Evolutionary conservation across 2,797 vertebrate species (phyloP).

Genomic region (Phataginus tricuspis): DNA sequence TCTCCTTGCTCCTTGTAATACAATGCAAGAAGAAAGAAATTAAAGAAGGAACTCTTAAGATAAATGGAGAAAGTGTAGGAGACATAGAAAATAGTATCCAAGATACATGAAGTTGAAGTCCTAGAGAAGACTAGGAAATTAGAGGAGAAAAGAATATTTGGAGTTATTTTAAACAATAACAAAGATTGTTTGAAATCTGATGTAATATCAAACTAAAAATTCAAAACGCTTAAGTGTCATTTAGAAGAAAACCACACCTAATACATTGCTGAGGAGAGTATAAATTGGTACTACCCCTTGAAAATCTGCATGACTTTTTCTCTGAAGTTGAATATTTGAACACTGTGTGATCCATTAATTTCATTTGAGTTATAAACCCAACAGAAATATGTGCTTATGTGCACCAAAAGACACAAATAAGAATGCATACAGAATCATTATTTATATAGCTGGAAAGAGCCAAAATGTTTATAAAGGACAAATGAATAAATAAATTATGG

Average conservation of each 20-base stretch:
- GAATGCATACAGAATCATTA: not conserved
- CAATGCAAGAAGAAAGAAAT: not conserved
- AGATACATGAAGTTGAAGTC: not conserved
- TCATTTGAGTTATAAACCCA: not conserved
- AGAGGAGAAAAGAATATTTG: not conserved
- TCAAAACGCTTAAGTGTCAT: not conserved
- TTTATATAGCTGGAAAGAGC: not conserved
- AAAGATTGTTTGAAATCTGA: not conserved
- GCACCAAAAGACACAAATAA: not conserved
- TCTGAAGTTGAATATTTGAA: not conserved
- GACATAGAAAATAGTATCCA: not conserved
- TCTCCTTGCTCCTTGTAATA: not conserved
- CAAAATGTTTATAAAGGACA: not conserved
- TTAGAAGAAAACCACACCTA: not conserved
- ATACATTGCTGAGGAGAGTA: not conserved
- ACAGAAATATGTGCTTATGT: not conserved
- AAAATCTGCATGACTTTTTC: not conserved
- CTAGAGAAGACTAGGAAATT: not conserved
- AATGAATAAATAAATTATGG: not conserved
- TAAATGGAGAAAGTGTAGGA: not conserved
- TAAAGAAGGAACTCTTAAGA: not conserved
- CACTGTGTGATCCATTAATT: not conserved
- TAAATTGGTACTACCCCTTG: not conserved
- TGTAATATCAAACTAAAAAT: not conserved
- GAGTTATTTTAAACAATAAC: not conserved